A percentile compares a stretch with the other conserved stretches of the same genome.
Evolutionary conservation across 2,888 invertebrate species (phyloP).

Genomic region (Plebejus anna): DNA sequence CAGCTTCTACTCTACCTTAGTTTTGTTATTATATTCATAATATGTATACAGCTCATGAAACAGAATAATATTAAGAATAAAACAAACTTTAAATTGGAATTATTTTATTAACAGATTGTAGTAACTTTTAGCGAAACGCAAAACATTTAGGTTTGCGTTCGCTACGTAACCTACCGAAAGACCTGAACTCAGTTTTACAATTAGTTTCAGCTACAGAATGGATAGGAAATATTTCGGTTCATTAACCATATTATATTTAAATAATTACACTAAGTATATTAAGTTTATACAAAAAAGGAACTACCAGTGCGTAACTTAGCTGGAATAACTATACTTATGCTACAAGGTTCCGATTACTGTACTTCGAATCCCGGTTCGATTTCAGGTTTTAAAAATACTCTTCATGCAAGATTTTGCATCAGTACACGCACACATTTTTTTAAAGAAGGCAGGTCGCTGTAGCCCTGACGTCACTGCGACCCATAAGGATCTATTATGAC

Average conservation of each 20-base stretch:
- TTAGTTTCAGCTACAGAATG: constrained; percentile 37
- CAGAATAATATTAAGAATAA: constrained; percentile 38
- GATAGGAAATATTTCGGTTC: constrained; percentile 40
- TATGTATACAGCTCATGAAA: no score
- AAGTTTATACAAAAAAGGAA: constrained; percentile 72
- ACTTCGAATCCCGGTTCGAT: background rate
- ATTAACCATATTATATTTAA: constrained; percentile 43
- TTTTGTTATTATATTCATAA: no score
- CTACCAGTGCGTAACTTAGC: constrained; percentile 68
- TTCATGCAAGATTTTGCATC: background rate
- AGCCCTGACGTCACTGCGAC: no score
- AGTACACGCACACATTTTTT: background rate
- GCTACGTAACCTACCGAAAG: constrained; percentile 32
- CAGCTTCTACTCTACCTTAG: no score
- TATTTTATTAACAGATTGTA: constrained; percentile 73
- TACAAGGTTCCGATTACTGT: constrained; percentile 40
- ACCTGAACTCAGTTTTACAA: constrained; percentile 25
- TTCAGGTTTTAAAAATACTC: background rate
- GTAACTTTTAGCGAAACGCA: constrained; percentile 58
- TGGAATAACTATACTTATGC: constrained; percentile 54
- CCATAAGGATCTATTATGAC: no score
- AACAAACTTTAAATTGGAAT: constrained; percentile 53
- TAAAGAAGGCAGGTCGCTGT: no score
- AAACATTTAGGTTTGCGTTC: constrained; percentile 37
- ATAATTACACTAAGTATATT: constrained; percentile 50